phyloP scores from a whole-genome alignment of 2,888 invertebrate species.

The Eristalis intricaria region DNA sequence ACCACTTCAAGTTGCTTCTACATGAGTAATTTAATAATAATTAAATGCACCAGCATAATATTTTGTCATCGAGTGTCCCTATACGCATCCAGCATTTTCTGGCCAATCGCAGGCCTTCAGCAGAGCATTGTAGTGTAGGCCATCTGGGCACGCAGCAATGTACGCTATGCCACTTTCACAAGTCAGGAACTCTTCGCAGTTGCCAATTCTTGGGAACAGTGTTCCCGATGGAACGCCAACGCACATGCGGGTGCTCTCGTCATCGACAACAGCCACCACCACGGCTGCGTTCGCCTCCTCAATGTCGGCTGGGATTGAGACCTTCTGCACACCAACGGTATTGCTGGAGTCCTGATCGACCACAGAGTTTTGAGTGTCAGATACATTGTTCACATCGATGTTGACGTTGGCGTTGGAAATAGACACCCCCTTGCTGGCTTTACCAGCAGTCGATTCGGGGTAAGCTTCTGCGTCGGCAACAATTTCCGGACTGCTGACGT shows the following conservation, averaged over 20 bases:
- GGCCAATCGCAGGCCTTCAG: conserved; percentile 30
- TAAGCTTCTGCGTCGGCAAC: not conserved
- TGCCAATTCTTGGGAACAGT: not conserved
- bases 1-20: not conserved
- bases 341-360: not conserved
- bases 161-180: conserved; percentile 25
- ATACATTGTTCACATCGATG: not conserved
- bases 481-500: not conserved
- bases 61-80: not conserved
- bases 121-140: conserved; percentile 16
- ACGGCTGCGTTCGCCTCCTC: conserved; percentile 10
- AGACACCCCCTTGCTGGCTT: not conserved
- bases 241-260: not conserved
- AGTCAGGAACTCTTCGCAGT: conserved; percentile 27
- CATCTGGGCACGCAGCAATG: conserved; percentile 27
- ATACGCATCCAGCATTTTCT: conserved; percentile 23
- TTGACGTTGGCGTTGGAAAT: conserved; percentile 14
- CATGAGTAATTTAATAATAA: not conserved
- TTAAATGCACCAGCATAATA: not conserved
- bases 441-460: not conserved
- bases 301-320: not conserved
- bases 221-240: conserved; percentile 2
- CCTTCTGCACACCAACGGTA: not conserved
- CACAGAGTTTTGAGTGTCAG: not conserved
- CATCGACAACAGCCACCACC: conserved; percentile 20